These are phyloP conservation scores for Tylochromis polylepis DNA, from an alignment of 2,113 vertebrate species.

Conservation along the genomic window DNA sequence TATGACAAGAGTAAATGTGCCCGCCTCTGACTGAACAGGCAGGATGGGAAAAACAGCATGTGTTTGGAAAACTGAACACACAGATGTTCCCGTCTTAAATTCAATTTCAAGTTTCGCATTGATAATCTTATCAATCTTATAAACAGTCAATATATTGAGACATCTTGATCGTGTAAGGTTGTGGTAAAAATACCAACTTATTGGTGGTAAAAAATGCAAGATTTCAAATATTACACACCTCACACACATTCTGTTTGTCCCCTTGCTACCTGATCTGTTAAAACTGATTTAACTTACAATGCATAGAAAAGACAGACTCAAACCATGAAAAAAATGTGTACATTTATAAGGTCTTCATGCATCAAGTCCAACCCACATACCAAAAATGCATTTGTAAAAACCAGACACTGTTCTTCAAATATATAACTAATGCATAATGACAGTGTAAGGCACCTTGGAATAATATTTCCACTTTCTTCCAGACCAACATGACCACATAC, in stretches of 20 bases:
- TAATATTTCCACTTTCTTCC: background rate
- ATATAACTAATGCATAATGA: background rate
- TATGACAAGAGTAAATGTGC: background rate
- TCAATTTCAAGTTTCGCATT: background rate
- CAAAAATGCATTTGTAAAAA: background rate
- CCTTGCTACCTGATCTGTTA: background rate
- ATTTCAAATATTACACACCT: background rate
- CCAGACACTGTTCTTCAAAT: background rate
- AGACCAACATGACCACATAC: background rate
- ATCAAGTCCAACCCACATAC: background rate
- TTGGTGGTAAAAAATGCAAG: background rate
- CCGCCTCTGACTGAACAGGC: background rate
- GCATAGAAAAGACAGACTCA: background rate
- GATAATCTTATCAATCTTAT: background rate
- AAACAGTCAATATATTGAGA: background rate
- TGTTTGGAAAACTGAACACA: background rate
- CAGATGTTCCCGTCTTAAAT: background rate
- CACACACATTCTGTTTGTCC: background rate
- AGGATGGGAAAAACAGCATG: background rate
- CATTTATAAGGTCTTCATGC: background rate
- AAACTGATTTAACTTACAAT: background rate
- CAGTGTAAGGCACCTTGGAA: background rate
- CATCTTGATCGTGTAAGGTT: background rate
- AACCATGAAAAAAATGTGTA: accelerated
- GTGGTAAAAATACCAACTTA: background rate